phyloP scores from a whole-genome alignment of 2,113 vertebrate species.

The Accipiter cooperii region DNA sequence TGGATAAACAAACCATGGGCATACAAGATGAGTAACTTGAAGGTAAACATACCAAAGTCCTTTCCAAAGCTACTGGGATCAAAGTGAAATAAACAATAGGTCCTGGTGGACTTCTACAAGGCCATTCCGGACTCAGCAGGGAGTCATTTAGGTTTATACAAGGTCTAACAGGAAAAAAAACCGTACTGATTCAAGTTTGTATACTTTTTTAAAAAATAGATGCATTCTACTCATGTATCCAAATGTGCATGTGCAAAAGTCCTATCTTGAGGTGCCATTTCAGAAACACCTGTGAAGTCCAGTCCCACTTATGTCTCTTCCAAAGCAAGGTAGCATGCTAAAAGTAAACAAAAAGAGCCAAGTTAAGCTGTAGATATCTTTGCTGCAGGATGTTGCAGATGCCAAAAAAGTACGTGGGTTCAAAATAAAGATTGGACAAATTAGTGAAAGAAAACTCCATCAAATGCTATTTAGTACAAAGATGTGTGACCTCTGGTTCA shows the following conservation, averaged over 20 bases:
- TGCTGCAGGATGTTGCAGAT: background rate
- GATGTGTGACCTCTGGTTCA: constrained; percentile 15
- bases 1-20: background rate
- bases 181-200: background rate
- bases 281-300: background rate
- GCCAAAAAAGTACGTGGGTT: background rate
- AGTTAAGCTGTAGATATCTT: background rate
- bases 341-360: background rate
- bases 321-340: background rate
- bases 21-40: background rate
- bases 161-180: background rate
- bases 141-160: background rate
- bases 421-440: background rate
- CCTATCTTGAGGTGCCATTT: background rate
- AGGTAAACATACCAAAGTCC: background rate
- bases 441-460: background rate
- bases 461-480: background rate
- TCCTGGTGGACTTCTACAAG: background rate
- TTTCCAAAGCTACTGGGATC: background rate
- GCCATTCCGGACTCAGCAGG: background rate
- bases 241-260: background rate
- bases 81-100: background rate
- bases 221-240: background rate
- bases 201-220: background rate
- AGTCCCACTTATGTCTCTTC: background rate